Conservation (phyloP, 2,888 invertebrate genomes). For the Andrena chrysosceles region DNA sequence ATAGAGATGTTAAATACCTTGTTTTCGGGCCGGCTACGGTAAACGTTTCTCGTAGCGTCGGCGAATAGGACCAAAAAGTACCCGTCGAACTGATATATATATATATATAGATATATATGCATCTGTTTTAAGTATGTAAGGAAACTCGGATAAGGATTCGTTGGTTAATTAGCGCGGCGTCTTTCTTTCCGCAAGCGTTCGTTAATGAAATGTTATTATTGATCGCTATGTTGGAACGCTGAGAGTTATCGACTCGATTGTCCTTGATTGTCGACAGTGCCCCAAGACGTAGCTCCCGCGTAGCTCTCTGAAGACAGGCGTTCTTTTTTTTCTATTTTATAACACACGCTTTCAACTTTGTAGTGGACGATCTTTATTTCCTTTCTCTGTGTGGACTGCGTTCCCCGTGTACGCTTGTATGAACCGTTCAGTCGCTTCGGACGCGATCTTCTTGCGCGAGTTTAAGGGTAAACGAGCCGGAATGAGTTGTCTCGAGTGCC, state of each 20-base stretch:
- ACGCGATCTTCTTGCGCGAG: background rate
- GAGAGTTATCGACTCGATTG: conserved; percentile 10
- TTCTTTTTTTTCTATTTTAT: conserved; percentile 44
- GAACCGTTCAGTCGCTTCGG: background rate
- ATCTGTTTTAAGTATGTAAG: conserved; percentile 44
- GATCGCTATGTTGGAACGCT: conserved; percentile 13
- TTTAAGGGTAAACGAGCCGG: no score
- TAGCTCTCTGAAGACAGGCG: conserved; percentile 51
- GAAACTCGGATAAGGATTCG: conserved; percentile 40
- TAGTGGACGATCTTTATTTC: conserved; percentile 36
- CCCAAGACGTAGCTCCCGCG: conserved; percentile 42
- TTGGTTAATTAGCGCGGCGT: conserved; percentile 39
- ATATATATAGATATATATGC: conserved; percentile 4
- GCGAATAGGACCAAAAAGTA: conserved; percentile 70
- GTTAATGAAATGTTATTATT: conserved; percentile 25
- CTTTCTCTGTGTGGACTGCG: conserved; percentile 29
- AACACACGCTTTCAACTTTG: conserved; percentile 35
- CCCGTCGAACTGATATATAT: conserved; percentile 54
- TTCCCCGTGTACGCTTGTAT: conserved; percentile 51
- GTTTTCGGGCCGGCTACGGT: conserved; percentile 32
- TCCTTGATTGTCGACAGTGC: conserved; percentile 34
- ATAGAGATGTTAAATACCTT: conserved; percentile 57
- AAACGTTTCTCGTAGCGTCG: conserved; percentile 43
- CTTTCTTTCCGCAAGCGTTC: conserved; percentile 33
- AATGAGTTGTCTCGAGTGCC: background rate